phyloP scores from a whole-genome alignment of 2,113 vertebrate genomes.

The Lepisosteus oculatus region DNA sequence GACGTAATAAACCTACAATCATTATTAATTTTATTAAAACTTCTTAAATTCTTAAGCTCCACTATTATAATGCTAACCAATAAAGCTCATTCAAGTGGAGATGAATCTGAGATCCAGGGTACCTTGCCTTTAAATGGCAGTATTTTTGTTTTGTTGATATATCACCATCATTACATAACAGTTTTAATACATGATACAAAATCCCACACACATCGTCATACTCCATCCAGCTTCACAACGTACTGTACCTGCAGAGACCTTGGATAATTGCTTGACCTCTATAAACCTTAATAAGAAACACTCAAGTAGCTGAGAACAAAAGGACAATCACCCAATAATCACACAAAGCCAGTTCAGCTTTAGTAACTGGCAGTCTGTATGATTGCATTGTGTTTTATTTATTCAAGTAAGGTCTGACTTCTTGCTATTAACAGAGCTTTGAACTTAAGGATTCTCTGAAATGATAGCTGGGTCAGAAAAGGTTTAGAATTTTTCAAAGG shows the following conservation, averaged over 20 bases:
- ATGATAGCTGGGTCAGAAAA: conserved; percentile 27
- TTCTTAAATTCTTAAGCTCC: too few species aligned
- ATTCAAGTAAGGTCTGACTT: conserved; percentile 34
- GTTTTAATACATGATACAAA: background rate
- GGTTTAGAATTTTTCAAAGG: conserved; percentile 22
- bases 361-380: conserved; percentile 22
- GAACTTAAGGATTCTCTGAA: conserved; percentile 6
- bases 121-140: too few species aligned
- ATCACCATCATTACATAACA: background rate
- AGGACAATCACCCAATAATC: conserved; percentile 36
- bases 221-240: background rate
- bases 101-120: too few species aligned
- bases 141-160: too few species aligned
- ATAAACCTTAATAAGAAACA: conserved; percentile 43
- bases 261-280: conserved; percentile 6
- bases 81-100: too few species aligned
- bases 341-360: conserved; percentile 24
- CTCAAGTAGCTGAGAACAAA: conserved; percentile 33
- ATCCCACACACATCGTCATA: background rate
- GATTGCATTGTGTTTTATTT: conserved; percentile 40
- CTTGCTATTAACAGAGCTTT: conserved; percentile 2
- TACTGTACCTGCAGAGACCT: background rate
- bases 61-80: too few species aligned
- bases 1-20: too few species aligned
- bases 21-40: too few species aligned